A percentile compares a stretch with the other conserved stretches of the same genome.
These are phyloP conservation scores for Tetramorium parvispinum DNA, from an alignment of 1,140 invertebrate genomes.

Conservation along the genomic window DNA sequence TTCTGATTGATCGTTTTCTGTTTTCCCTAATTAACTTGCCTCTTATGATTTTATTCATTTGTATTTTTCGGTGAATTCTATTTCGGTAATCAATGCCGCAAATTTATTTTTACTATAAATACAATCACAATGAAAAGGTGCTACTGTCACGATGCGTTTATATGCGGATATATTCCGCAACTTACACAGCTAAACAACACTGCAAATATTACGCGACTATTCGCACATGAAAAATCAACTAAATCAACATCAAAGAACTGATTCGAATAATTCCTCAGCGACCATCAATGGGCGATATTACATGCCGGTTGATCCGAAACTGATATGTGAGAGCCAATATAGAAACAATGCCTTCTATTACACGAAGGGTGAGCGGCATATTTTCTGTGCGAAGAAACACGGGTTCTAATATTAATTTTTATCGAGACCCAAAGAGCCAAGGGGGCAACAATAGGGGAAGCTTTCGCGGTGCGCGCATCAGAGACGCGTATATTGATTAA, in stretches of 20 bases:
- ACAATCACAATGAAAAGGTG: not conserved
- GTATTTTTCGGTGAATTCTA: not conserved
- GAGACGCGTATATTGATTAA: conserved; percentile 82
- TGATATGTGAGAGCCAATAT: conserved; percentile 60
- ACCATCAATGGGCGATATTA: conserved; percentile 33
- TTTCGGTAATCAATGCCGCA: not conserved
- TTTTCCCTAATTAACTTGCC: not conserved
- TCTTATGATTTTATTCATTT: not conserved
- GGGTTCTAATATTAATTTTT: conserved; percentile 84
- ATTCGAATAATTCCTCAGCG: conserved; percentile 38
- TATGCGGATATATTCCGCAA: not conserved
- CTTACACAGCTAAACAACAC: not conserved
- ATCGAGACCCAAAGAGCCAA: conserved; percentile 78
- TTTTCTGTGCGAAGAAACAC: conserved; percentile 84
- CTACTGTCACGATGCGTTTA: not conserved
- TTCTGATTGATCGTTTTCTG: not conserved
- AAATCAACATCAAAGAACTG: conserved; percentile 46
- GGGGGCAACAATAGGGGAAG: conserved; percentile 47
- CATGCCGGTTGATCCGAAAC: conserved; percentile 16
- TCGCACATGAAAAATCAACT: conserved; percentile 12
- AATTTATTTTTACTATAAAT: not conserved
- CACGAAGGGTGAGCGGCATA: conserved; percentile 74
- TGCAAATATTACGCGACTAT: not conserved
- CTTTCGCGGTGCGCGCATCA: conserved; percentile 30
- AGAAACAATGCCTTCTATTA: conserved; percentile 57